phyloP scores from a whole-genome alignment of 2,113 vertebrate genomes.

The Crotalus tigris region DNA sequence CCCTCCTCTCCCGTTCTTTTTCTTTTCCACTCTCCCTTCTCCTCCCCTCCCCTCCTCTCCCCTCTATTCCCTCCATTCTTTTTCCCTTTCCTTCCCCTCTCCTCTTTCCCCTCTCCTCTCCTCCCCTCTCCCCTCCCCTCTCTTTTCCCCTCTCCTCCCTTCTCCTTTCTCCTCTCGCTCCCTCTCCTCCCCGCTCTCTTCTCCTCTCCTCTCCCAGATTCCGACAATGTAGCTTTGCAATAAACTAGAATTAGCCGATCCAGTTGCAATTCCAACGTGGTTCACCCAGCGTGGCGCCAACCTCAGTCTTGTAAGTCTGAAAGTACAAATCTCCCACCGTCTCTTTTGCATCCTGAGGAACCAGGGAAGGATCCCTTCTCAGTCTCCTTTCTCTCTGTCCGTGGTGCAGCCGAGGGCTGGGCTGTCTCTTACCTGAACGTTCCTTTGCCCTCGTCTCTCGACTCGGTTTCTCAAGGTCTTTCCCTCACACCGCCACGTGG shows the following conservation, averaged over 20 bases:
- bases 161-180: too few relatives aligned
- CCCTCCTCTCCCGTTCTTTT: too few relatives aligned
- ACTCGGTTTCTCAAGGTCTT: neutral
- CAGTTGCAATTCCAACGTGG: neutral
- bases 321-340: neutral
- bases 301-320: neutral
- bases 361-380: neutral
- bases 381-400: neutral
- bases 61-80: accelerated
- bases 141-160: too few relatives aligned
- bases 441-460: neutral
- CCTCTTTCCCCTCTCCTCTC: too few relatives aligned
- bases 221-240: neutral
- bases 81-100: accelerated
- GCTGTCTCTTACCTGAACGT: accelerated
- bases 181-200: too few relatives aligned
- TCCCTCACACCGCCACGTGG: neutral
- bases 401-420: neutral
- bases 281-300: neutral
- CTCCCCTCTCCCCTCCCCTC: too few relatives aligned
- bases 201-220: neutral
- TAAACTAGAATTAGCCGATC: neutral
- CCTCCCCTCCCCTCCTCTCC: too few relatives aligned
- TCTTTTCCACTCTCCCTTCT: too few relatives aligned
- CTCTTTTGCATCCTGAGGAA: neutral